Base-by-base conservation (phyloP, 1,140 invertebrate species). In the Druon quercuslanigerum region DNA sequence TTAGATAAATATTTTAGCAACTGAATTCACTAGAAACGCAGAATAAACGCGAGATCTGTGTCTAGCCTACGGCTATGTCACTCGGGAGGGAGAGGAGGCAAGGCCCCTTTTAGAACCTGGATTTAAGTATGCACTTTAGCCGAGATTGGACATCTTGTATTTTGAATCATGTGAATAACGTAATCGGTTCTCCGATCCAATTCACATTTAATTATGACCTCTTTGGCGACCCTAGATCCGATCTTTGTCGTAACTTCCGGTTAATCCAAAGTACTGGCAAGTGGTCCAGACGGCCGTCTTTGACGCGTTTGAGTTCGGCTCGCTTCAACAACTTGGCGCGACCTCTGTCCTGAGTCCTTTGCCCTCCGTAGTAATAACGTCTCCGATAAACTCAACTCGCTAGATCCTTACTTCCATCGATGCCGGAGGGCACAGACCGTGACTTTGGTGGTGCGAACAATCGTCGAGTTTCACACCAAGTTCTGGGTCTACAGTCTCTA, bases 371-470 rank as follows among this genome's bases (percentile, higher is more conserved):
- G 80, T 73, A 78, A 81, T 81, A 82, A 79, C 79, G 80, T 83
- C 83, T 72, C 78, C 82, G 74, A 82, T 85, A 84, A 86, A 86
- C 80, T 79, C 77, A 82, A 81, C 78, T 81, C 72, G n/a, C 60
- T 70, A 60, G 81, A 78, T 78, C 75, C 71, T 76, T 78, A 71
- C 71, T 76, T 85, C 83, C 74, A 79, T 77, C 66, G 73, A 52
- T 60, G 73, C 77, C 66, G 60, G 79, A 79, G 83, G 83, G 84
- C 84, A 80, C 12, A 66, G 40, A 66, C 75, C 66, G 73, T 80
- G 79, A 82, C 82, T 83, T 82, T 73, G 72, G 75, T 70, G 79
- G 75, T 73, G 79, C 79, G 83, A 84, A 85, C 84, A 82, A 85
- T 84, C 77, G 81, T 78, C 56, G 60, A 51, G 54, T 54, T 81